Base-by-base conservation (phyloP, 1,140 invertebrate species). In the Danaus melanippus region DNA sequence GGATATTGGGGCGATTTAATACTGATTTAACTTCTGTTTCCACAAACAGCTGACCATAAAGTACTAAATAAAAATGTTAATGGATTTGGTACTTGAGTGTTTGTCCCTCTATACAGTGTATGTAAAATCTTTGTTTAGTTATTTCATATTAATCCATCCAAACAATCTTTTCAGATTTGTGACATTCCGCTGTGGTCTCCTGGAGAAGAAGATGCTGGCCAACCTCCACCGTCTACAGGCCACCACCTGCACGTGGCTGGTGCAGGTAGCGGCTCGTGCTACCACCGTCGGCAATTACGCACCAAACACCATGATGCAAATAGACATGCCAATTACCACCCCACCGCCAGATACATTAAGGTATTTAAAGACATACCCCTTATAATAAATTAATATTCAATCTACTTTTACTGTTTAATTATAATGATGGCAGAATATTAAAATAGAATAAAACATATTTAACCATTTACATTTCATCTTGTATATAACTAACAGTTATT, bases 201-300 rank as follows among this genome's bases (percentile, higher is more conserved):
- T 93, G n/a, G 91, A 93, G 71, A 93, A 93, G 9, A 88, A 90
- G 10, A 89, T 92, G 69, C 69, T 95, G 21, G 89, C 90, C 52
- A 88, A 92, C 54, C 75, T 93, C 49, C 88, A 94, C 49, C 91
- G 93, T 61, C 94, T 98, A 67, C 92, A 94, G 66, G 91, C 95
- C 12, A 91, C 92, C 4, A 94, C 95, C 1, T 92, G 94, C 44
- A 91, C 91, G 48, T 98, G 95, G 95, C 79, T 98, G 11, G 90
- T 92, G 41, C 94, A 97, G 78, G 89, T 97, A 9, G 92, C 93
- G 2, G 69, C 90, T 5, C 76, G 90, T 43, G 60, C 88, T 12
- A 66, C 88, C 15, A 62, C 75, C 0, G 62, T 67, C 51, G 64
- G 67, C 7, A 86, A 69, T 59, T 92, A 89, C 71, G 88, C 89